Conservation (phyloP, 2,888 invertebrate species). For the Hirtodrosophila alboralis region DNA sequence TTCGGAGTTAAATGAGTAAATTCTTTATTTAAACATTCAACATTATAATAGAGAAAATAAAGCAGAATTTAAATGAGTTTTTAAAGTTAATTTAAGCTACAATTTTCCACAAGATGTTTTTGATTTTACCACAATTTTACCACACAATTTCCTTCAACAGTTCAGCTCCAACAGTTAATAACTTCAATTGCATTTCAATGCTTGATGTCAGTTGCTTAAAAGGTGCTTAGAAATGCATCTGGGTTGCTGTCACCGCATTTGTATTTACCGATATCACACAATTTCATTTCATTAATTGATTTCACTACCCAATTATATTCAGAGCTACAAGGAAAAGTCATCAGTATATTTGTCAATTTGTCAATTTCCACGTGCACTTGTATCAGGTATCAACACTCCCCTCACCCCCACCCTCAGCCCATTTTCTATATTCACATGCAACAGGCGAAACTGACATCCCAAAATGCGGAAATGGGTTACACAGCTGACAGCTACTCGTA, state of each 20-base stretch:
- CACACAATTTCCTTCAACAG: slow-evolving; percentile 1
- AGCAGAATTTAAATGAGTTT: no score
- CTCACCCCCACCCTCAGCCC: background rate
- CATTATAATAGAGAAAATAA: no score
- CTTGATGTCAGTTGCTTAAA: slow-evolving; percentile 6
- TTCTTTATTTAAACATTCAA: slow-evolving; percentile 1
- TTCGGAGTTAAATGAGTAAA: background rate
- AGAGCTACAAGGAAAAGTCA: slow-evolving; percentile 28
- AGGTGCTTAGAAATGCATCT: slow-evolving; percentile 27
- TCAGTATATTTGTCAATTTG: slow-evolving; percentile 31
- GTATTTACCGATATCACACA: slow-evolving; percentile 49
- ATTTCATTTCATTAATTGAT: slow-evolving; percentile 62
- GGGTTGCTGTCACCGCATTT: slow-evolving; percentile 30
- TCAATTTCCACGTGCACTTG: slow-evolving; percentile 19
- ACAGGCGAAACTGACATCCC: slow-evolving; percentile 47
- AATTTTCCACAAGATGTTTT: slow-evolving; percentile 9
- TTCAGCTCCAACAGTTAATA: background rate
- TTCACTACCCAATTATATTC: slow-evolving; percentile 58
- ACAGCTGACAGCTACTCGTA: slow-evolving; percentile 13
- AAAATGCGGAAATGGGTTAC: slow-evolving; percentile 21
- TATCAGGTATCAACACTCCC: background rate
- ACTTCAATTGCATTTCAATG: slow-evolving; percentile 3
- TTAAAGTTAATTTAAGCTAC: background rate
- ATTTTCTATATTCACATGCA: slow-evolving; percentile 21
- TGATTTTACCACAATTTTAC: slow-evolving; percentile 1